phyloP scores from a whole-genome alignment of 2,888 invertebrate genomes.

The Escarpia spicata region DNA sequence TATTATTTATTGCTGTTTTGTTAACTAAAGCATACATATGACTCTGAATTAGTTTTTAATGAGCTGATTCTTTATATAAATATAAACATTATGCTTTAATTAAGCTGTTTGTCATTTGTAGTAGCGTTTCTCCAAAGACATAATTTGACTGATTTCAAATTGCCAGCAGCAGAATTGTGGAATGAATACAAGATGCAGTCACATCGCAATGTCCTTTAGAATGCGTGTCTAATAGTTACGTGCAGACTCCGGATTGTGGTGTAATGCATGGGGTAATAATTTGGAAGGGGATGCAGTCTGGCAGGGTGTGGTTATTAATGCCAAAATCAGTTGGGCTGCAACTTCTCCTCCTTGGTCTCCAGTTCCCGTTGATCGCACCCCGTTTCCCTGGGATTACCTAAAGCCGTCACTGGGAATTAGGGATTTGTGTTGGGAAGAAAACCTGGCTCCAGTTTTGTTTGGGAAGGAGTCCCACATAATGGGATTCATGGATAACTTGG shows the following conservation, averaged over 20 bases:
- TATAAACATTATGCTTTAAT: not conserved
- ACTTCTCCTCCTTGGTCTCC: not conserved
- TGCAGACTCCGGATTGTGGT: not conserved
- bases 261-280: not conserved
- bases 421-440: not conserved
- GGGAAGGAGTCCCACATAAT: not conserved
- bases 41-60: not conserved
- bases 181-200: not conserved
- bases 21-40: not conserved
- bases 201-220: not conserved
- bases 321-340: not conserved
- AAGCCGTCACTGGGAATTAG: not conserved
- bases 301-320: constrained; percentile 10
- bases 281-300: not conserved
- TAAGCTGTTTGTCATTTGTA: not conserved
- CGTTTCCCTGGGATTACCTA: not conserved
- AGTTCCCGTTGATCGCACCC: not conserved
- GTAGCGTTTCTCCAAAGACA: not conserved
- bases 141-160: not conserved
- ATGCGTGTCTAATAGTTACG: not conserved
- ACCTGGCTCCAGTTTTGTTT: not conserved
- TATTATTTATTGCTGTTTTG: not conserved
- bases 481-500: not conserved
- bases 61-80: not conserved
- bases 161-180: not conserved